phyloP scores from a whole-genome alignment of 2,888 invertebrate genomes.

The Aphelenchoides bicaudatus region DNA sequence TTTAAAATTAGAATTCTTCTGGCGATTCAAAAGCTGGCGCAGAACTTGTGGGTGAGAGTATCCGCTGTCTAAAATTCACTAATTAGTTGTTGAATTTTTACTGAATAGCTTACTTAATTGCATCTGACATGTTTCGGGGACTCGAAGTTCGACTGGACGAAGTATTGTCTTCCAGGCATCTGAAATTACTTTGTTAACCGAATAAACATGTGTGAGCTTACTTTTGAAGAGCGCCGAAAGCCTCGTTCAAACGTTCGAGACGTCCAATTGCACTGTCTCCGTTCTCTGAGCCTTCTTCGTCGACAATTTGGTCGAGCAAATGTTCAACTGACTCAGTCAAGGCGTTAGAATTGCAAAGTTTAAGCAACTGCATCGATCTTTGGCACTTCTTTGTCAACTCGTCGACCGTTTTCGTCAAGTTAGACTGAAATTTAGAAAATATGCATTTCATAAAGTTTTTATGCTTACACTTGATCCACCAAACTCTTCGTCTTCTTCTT shows the following conservation, averaged over 20 bases:
- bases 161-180: constrained; percentile 9
- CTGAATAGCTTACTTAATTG: constrained; percentile 1
- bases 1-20: too few relatives aligned
- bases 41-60: neutral
- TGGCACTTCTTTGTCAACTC: constrained; percentile 57
- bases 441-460: neutral
- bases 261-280: constrained; percentile 33
- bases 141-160: neutral
- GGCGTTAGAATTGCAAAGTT: constrained; percentile 38
- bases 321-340: constrained; percentile 41
- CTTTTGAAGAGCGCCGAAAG: constrained; percentile 43
- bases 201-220: too few relatives aligned
- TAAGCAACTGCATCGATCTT: constrained; percentile 54
- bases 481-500: constrained; percentile 25
- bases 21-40: constrained; percentile 4
- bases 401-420: constrained; percentile 48
- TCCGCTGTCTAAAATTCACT: neutral
- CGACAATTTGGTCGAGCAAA: constrained; percentile 39
- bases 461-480: constrained; percentile 29
- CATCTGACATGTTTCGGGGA: constrained; percentile 1
- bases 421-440: constrained; percentile 30
- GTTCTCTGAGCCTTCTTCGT: constrained; percentile 5
- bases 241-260: constrained; percentile 34
- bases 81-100: neutral
- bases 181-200: too few relatives aligned